These are phyloP conservation scores for Microcebus tavaratra DNA, from an alignment of 2,113 vertebrate genomes.

Conservation along the genomic window DNA sequence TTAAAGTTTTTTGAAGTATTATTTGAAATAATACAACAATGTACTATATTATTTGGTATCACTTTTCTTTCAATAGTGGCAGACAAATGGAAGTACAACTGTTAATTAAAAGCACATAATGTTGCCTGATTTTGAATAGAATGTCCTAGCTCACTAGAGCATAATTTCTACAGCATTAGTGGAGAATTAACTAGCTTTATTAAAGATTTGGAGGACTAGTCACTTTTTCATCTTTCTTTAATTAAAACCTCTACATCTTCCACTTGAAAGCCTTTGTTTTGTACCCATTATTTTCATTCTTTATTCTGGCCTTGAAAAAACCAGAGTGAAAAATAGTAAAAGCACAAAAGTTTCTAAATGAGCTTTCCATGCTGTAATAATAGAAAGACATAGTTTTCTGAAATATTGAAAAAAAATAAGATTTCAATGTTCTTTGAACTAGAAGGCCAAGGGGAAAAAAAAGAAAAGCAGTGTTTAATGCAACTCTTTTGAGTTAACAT, in stretches of 20 bases:
- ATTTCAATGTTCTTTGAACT: conserved; percentile 17
- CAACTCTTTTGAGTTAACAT: conserved; percentile 32
- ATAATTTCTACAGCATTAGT: conserved; percentile 75
- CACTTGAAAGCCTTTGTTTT: conserved; percentile 72
- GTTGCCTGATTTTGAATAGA: conserved; percentile 79
- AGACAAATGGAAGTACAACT: conserved; percentile 78
- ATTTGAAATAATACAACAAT: background rate
- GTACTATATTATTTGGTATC: conserved; percentile 45
- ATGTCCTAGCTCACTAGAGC: conserved; percentile 77
- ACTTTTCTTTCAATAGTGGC: conserved; percentile 76
- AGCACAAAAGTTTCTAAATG: conserved; percentile 33
- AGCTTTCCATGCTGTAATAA: conserved; percentile 34
- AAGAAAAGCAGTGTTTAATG: background rate
- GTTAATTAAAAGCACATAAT: conserved; percentile 81
- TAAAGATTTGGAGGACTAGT: conserved; percentile 75
- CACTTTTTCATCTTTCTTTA: conserved; percentile 76
- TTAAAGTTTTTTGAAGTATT: background rate
- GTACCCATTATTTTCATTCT: conserved; percentile 71
- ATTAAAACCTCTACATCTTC: conserved; percentile 79
- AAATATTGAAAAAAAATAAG: conserved; percentile 22
- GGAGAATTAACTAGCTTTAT: conserved; percentile 80
- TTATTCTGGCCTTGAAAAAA: background rate
- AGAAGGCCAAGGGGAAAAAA: background rate
- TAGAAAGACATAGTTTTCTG: background rate
- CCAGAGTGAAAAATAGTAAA: conserved; percentile 43